Evolutionary conservation across 2,113 vertebrate species (phyloP), one percentile per base, ranked within the genome.

Genomic region (Gymnogyps californianus): DNA sequence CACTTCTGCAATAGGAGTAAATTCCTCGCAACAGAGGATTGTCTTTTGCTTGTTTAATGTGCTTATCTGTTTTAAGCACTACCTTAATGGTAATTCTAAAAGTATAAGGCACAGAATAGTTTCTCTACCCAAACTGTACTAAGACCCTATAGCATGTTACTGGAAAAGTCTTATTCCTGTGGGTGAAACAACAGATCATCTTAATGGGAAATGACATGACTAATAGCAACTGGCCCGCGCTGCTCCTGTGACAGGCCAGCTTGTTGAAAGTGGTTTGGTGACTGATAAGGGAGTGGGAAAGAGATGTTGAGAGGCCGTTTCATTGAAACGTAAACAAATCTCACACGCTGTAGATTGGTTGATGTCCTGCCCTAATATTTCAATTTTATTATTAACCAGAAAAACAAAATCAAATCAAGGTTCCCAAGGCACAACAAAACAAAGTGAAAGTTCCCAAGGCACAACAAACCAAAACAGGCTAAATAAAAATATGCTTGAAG

Each of bases 371-470:
- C 34, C 54, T 77, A 94, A 89, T 92, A 83, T 77, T 95, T 94
- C 87, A 90, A 55, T 87, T 79, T 78, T 86, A 31, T 85, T 93
- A 90, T 92, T 89, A 95, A 55, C 77, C 67, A 64, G 74, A 89
- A 91, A 95, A 94, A 38, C 59, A 81, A 90, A 88, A 83, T 77
- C n/a, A 87, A 95, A 94, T 90, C 79, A 47, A 93, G 87, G 82
- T 95, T 97, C 95, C 91, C 87, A 96, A 90, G 87, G 69, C 76
- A 69, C 67, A 90, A 34, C 44, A 90, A 94, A 88, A 54, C 61
- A 77, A 96, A 97, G 91, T 76, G 82, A 69, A 92, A 92, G 84
- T 93, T 97, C 93, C 91, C 94, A 96, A 94, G 83, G 87, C 83
- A 51, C 94, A 80, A 40, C 44, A 93, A 77, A 75, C 26, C 47